These are phyloP conservation scores for Rhynchonycteris naso DNA, from an alignment of 2,797 vertebrate genomes.

Conservation along the genomic window DNA sequence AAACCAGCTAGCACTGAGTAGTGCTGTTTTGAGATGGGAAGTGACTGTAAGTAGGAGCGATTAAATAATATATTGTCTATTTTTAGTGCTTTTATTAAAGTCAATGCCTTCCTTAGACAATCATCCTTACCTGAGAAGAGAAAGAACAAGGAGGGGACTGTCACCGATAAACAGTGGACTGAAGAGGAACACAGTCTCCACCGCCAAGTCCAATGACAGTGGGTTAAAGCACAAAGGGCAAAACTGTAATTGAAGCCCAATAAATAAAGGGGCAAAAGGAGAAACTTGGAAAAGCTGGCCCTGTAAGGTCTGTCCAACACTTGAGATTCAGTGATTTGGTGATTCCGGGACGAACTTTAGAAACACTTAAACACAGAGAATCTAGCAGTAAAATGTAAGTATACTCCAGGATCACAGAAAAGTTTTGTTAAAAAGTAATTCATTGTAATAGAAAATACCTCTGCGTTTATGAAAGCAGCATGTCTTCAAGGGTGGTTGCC, in stretches of 20 bases:
- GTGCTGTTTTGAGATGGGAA: background rate
- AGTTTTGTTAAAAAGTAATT: background rate
- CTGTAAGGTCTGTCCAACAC: background rate
- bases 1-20: background rate
- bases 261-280: background rate
- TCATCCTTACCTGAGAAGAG: background rate
- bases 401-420: background rate
- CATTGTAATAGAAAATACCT: slow-evolving; percentile 1
- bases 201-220: background rate
- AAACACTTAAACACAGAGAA: background rate
- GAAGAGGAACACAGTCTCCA: background rate
- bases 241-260: background rate
- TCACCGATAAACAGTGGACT: background rate
- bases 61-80: background rate
- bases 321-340: background rate
- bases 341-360: background rate
- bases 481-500: background rate
- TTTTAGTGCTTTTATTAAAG: background rate
- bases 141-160: background rate
- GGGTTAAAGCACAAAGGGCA: background rate
- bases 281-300: background rate
- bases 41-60: background rate
- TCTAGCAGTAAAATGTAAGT: background rate
- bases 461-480: background rate
- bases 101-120: background rate